Percentiles rank a stretch among this genome's conserved stretches.
Conservation (phyloP, 2,888 invertebrate species). For the Heterodera filipjevi region DNA sequence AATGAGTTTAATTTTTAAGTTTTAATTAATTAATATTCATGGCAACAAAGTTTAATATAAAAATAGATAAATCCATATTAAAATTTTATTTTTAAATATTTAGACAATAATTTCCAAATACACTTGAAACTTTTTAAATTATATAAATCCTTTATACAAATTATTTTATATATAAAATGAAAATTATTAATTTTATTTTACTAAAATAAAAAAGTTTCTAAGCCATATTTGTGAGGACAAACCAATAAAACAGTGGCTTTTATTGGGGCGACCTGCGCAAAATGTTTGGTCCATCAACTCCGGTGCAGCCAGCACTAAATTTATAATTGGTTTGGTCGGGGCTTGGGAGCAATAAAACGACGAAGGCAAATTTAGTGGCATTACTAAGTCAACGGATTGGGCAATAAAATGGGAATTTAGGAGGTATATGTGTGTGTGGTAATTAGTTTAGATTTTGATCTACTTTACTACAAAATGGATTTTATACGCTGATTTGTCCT, state of each 20-base stretch:
- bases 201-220: neutral
- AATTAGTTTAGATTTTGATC: neutral
- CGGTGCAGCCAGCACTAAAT: neutral
- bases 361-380: neutral
- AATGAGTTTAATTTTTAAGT: too few species aligned
- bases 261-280: conserved; percentile 1
- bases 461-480: neutral
- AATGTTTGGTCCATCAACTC: neutral
- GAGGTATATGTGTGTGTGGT: neutral
- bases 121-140: too few species aligned
- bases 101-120: too few species aligned
- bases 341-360: neutral
- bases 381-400: neutral
- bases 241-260: neutral
- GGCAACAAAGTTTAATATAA: too few species aligned
- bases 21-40: too few species aligned
- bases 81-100: too few species aligned
- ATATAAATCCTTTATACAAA: too few species aligned
- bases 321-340: conserved; percentile 1
- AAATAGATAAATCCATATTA: too few species aligned
- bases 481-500: neutral
- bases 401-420: neutral
- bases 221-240: neutral
- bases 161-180: too few species aligned
- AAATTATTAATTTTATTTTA: too few species aligned